phyloP scores from a whole-genome alignment of 2,113 vertebrate genomes.

The Phrynosoma platyrhinos region DNA sequence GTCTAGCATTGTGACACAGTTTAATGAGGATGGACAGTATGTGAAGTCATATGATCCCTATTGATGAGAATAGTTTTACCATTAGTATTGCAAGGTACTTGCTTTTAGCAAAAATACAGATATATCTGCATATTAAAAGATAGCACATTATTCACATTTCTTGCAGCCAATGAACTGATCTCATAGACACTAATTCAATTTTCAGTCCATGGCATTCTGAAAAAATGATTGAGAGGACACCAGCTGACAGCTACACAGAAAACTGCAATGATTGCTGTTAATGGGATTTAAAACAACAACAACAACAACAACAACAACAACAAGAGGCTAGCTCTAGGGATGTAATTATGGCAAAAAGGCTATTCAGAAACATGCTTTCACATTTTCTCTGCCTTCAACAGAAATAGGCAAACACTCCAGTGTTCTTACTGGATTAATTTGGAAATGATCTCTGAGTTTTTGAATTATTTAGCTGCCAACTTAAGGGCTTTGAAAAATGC shows the following conservation, averaged over 20 bases:
- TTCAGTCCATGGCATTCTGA: conserved; percentile 32
- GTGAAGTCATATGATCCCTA: not conserved
- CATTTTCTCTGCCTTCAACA: not conserved
- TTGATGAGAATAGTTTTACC: not conserved
- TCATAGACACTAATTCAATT: not conserved
- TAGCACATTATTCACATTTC: conserved; percentile 25
- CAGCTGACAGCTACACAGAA: not conserved
- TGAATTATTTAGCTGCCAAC: not conserved
- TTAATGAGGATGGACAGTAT: conserved; percentile 30
- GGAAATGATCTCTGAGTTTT: not conserved
- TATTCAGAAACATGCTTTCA: not conserved
- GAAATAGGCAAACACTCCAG: not conserved
- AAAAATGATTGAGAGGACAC: not conserved
- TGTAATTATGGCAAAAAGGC: not conserved
- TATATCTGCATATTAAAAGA: conserved; percentile 24
- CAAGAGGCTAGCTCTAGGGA: conserved; percentile 11
- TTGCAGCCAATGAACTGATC: conserved; percentile 29
- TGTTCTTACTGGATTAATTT: not conserved
- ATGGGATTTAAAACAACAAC: not conserved
- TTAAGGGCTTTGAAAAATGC: not conserved
- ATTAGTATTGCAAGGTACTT: not conserved
- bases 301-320: not conserved
- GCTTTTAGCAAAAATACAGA: not conserved
- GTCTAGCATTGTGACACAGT: conserved; percentile 7
- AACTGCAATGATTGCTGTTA: not conserved